Base-by-base conservation (phyloP, 1,140 invertebrate genomes). In the Solen grandis region DNA sequence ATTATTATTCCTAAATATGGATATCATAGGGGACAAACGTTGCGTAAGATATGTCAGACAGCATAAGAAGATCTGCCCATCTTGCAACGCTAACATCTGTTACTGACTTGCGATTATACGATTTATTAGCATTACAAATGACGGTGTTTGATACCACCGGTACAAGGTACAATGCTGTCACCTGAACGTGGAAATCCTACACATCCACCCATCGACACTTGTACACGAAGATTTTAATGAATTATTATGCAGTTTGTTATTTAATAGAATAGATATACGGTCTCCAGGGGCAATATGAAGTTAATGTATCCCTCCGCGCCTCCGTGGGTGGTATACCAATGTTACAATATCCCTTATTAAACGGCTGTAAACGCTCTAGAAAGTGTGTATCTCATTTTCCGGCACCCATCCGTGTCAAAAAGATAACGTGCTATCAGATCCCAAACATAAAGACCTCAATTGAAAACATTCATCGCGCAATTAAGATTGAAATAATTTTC, bases 381-480 rank as follows among this genome's bases (percentile, higher is more conserved):
- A 73, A 69, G 54, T 60, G 55, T 41, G 54, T n/a, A 35, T 16
- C 33, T 22, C 54, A 73, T 73, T 73, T 73, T 38, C 29, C 25
- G 33, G 31, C 70, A 60, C 3, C 33, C 14, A 73, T 60, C 54
- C 70, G 36, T 27, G 33, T 25, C 70, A 29, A 38, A 33, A 29
- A 41, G 70, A 73, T 73, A 73, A 57, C 55, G 31, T 25, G 14
- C 22, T 73, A 73, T 73, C 70, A 36, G 70, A 73, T 73, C n/a
- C 10, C 10, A 38, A 73, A 60, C 31, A 73, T 38, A 73, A 73
- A 25, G 41, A 33, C 46, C 36, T 65, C 29, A 76, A 76, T 55
- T 76, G 73, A 76, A 76, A 66, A 33, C 60, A 31, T 63, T 65
- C 62, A 76, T 66, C 33, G 73, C 29, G 25, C 60, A 76, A 76